These are phyloP conservation scores for Lagodon rhomboides DNA, from an alignment of 2,797 vertebrate genomes.

Conservation along the genomic window DNA sequence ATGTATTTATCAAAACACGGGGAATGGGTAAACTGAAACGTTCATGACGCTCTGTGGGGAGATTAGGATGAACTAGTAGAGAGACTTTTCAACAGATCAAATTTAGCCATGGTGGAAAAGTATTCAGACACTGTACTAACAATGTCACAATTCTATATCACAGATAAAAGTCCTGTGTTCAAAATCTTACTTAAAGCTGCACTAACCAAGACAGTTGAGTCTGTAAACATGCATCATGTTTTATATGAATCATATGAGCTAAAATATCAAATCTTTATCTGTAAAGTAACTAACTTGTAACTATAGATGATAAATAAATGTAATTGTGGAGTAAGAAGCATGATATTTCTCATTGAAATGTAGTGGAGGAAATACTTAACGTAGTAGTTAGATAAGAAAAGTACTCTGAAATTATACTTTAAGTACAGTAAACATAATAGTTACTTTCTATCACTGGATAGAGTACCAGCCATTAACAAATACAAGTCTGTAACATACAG, in stretches of 20 bases:
- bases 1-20: not conserved
- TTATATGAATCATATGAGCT: not conserved
- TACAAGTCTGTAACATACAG: not conserved
- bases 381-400: too few relatives aligned
- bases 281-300: too few relatives aligned
- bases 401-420: too few relatives aligned
- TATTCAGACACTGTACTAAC: not conserved
- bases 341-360: too few relatives aligned
- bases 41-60: not conserved
- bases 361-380: too few relatives aligned
- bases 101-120: not conserved
- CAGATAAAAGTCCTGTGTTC: too few relatives aligned
- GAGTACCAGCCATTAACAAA: not conserved
- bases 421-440: too few relatives aligned
- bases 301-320: too few relatives aligned
- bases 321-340: too few relatives aligned
- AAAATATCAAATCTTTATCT: too few relatives aligned
- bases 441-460: not conserved
- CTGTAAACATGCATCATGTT: not conserved
- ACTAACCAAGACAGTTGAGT: not conserved
- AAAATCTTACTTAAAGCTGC: not conserved
- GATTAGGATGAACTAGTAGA: not conserved
- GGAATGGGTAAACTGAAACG: not conserved
- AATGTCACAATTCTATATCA: too few relatives aligned
- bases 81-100: not conserved